Evolutionary conservation across 2,888 invertebrate genomes (phyloP), one percentile per base, ranked within the genome.

Genomic region (Helobdella robusta): DNA sequence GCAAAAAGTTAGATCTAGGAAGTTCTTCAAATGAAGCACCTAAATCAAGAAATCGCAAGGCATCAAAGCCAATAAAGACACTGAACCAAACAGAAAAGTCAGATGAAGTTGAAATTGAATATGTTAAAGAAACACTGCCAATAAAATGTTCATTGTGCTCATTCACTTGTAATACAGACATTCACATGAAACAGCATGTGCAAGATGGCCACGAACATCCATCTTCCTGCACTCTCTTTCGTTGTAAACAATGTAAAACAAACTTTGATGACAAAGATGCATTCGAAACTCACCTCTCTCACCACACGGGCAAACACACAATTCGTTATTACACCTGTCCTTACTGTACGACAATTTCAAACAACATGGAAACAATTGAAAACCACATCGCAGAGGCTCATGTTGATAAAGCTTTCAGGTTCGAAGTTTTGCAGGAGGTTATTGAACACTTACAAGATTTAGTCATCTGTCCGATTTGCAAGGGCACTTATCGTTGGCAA

Each of bases 371-470:
- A 28, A 25, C 15, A 18, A 60, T 69, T 1, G 69, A 69, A 34
- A 64, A 68, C 46, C 69, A 69, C 52, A 32, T 69, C 30, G 32
- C 23, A 18, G 64, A 68, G 28, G n/a, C 48, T 4, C 69, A 69
- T 28, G 64, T 66, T 8, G 25, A 20, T 20, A 58, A 64, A 32
- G 40, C 66, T 2, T 69, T 69, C 62, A 61, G 66, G 61, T 69
- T 69, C 50, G 69, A 69, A 54, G 69, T 69, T 2, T 48, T 23
- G 15, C 69, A 69, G 44, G 67, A 68, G 30, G 60, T 18, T 1
- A 36, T 69, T 18, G 56, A 54, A 4, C 54, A 68, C 61, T 36
- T 66, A 28, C 64, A 69, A 40, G 50, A 25, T 15, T 23, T 67
- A 54, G 46, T 67, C 20, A 34, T 32, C 11, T 67, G 67, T 35